Evolutionary conservation across 2,113 vertebrate species (phyloP), one percentile per base, ranked within the genome.

Genomic region (Barnardius zonarius): DNA sequence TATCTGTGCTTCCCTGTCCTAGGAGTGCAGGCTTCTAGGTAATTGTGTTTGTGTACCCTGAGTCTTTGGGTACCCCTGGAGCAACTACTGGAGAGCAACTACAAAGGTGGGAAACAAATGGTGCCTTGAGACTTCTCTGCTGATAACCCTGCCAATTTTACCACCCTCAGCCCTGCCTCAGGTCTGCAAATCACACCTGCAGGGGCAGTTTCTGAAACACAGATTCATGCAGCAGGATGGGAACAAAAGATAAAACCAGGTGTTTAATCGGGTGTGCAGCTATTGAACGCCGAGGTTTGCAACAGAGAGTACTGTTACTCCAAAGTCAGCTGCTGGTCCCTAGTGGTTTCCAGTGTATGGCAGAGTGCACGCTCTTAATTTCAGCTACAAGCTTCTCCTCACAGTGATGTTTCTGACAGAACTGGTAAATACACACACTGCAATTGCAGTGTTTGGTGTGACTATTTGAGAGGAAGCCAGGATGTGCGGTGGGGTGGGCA

Each of bases 1-100:
- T 59, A 4, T 64, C 48, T 90, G 54, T 63, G 51, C n/a, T 72
- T 89, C 51, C 23, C 30, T 86, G 39, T 41, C 64, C 35, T 51
- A 30, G 9, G 52, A 86, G 17, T 3, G 0, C 69, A 61, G 44
- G 48, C 48, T 75, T 0, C 57, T 59, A 35, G 33, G 0, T 43
- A 54, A 39, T 9, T 78, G 15, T 46, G 6, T 59, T 86, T 74
- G 35, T 61, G 54, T 46, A 33, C 5, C 10, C 59, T 8, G 31
- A 54, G 31, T 44, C n/a, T 83, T 66, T 77, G 10, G 39, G 44
- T 54, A 48, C 63, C 13, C 17, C 43, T 35, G 43, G 43, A 83
- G 11, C 46, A 51, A 43, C 11, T 81, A 80, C 3, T 35, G 62
- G 11, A 62, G 49, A 79, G 59, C 66, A n/a, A 13, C 55, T 59